Base-by-base conservation (phyloP, 2,888 invertebrate genomes). In the Amphipoea lucens region DNA sequence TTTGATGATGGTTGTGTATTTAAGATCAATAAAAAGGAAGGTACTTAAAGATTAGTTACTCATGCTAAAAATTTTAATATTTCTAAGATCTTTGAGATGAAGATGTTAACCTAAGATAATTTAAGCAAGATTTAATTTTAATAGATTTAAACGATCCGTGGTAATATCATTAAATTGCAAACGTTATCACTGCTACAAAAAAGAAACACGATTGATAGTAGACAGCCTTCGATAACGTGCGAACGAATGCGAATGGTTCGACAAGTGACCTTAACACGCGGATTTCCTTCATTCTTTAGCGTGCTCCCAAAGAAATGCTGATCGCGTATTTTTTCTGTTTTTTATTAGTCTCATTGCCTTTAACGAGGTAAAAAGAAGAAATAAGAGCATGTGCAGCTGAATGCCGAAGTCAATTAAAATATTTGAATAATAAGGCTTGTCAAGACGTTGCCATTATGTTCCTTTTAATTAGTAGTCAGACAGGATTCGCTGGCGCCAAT, bases 241-340 rank as follows among this genome's bases (percentile, higher is more conserved):
- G 66, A 82, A 78, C 11, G 63, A 74, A 70, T 36, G 29, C 36
- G 70, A 74, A 72, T 36, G 29, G 48, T 78, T 74, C 40, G 60
- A 45, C 65, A 79, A 66, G 81, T 84, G 85, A 85, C 85, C 85
- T 85, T 87, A 84, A 17, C 74, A 81, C 72, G 69, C 76, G 87
- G 85, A 85, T 81, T 85, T 85, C 87, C 85, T 85, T 77, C 74
- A 85, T 85, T 87, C 76, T 69, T 80, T n/a, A 51, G 54, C 51
- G 73, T 48, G 65, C 17, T 51, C 63, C 20, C 29, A 74, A 77
- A 87, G 66, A 75, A 74, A 77, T 81, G 66, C 51, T 5, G n/a
- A 67, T 45, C 57, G 14, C 36, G 36, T 51, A n/a, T 42, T 36
- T 76, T 60, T 57, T 45, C 9, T 57, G 29, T 63, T 74, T 63